These are phyloP conservation scores for Tipula vernalis DNA, from an alignment of 2,888 invertebrate species.

Conservation along the genomic window DNA sequence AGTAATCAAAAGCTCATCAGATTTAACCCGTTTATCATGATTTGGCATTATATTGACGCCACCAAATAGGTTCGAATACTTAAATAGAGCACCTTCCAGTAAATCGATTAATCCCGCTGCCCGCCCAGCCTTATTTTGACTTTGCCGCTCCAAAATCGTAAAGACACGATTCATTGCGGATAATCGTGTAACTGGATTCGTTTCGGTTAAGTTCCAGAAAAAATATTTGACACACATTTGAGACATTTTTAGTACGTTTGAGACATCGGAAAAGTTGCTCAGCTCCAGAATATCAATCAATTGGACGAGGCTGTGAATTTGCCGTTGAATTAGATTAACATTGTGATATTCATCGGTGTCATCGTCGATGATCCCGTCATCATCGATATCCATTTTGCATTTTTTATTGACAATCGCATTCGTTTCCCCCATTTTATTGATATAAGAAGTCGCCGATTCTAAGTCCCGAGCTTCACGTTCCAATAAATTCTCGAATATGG, in stretches of 20 bases:
- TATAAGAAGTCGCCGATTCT: not conserved
- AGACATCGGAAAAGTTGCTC: slow-evolving; percentile 44
- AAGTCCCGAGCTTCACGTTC: not conserved
- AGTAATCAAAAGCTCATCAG: slow-evolving; percentile 44
- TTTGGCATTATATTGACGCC: slow-evolving; percentile 39
- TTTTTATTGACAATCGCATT: not conserved
- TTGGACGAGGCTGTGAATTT: slow-evolving; percentile 43
- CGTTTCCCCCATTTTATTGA: not conserved
- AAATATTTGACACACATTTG: slow-evolving; percentile 63
- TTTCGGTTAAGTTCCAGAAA: slow-evolving; percentile 56
- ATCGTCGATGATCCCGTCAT: not conserved
- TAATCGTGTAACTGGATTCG: slow-evolving; percentile 46
- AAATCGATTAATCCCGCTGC: slow-evolving; percentile 60
- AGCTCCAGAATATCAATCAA: slow-evolving; percentile 52
- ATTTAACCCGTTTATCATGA: not conserved
- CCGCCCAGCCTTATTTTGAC: slow-evolving; percentile 47
- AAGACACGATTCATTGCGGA: slow-evolving; percentile 51
- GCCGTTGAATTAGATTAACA: slow-evolving; percentile 11
- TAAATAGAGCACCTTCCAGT: slow-evolving; percentile 58
- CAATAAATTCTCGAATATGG: slow-evolving; percentile 22
- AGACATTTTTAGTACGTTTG: slow-evolving; percentile 56
- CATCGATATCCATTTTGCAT: not conserved
- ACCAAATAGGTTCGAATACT: slow-evolving; percentile 56
- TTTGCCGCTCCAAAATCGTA: slow-evolving; percentile 50
- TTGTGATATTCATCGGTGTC: slow-evolving; percentile 5